Evolutionary conservation across 1,140 invertebrate species (phyloP).

Genomic region (Daktulosphaira vitifoliae): DNA sequence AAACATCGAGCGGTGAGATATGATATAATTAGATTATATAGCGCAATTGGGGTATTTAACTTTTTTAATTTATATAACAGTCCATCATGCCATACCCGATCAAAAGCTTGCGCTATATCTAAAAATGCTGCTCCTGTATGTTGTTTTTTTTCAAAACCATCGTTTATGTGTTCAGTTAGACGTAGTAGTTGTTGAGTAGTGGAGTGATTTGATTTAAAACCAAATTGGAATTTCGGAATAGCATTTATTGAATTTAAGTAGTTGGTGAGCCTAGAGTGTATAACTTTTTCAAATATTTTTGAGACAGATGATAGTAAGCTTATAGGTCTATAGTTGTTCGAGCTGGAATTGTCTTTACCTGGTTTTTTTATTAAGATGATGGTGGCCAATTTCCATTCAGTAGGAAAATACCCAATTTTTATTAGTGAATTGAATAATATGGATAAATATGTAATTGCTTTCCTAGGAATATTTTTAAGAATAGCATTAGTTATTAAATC

Average conservation of each 20-base stretch:
- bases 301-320: too few species aligned
- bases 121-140: constrained; percentile 36
- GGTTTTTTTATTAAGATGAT: constrained; percentile 41
- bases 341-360: constrained; percentile 40
- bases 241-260: too few species aligned
- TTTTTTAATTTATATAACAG: constrained; percentile 30
- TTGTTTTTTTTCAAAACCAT: constrained; percentile 35
- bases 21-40: constrained; percentile 14
- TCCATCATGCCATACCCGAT: constrained; percentile 42
- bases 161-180: constrained; percentile 29
- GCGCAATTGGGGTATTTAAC: neutral
- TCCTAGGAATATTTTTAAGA: neutral
- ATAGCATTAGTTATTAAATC: neutral
- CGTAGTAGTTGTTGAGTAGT: too few species aligned
- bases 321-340: constrained; percentile 41
- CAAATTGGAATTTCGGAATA: too few species aligned
- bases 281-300: too few species aligned
- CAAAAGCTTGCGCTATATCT: constrained; percentile 37
- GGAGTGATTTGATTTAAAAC: too few species aligned
- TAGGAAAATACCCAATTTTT: too few species aligned
- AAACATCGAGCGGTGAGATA: constrained; percentile 19
- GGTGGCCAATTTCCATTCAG: constrained; percentile 42
- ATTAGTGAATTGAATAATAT: too few species aligned
- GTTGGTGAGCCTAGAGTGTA: too few species aligned
- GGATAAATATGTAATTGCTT: constrained; percentile 4